A percentile compares a stretch with the other conserved stretches of the same genome.
These are phyloP conservation scores for Chrysina gloriosa DNA, from an alignment of 2,888 invertebrate genomes.

Conservation along the genomic window DNA sequence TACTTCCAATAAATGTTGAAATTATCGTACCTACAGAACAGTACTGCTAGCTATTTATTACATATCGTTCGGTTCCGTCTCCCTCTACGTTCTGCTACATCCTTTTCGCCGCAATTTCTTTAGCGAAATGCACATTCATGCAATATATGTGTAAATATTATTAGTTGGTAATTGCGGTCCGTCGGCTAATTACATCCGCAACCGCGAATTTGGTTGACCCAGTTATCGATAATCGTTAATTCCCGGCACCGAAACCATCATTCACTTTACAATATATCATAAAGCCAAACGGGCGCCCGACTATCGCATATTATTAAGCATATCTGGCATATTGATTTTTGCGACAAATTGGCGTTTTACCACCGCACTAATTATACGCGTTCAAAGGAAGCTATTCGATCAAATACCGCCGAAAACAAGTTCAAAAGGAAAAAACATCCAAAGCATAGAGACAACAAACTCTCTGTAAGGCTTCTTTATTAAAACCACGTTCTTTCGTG, in stretches of 20 bases:
- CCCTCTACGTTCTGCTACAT: too few species aligned
- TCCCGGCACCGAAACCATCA: slow-evolving; percentile 9
- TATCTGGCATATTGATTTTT: not conserved
- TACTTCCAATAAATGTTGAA: too few species aligned
- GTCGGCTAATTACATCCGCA: not conserved
- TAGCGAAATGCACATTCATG: too few species aligned
- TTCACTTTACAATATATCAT: not conserved
- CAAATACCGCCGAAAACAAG: too few species aligned
- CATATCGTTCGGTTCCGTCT: too few species aligned
- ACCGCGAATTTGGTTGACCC: slow-evolving; percentile 14
- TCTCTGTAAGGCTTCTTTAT: not conserved
- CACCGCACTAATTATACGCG: not conserved
- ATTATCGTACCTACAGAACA: too few species aligned
- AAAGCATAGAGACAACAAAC: not conserved
- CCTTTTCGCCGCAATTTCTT: too few species aligned
- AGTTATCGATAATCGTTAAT: slow-evolving; percentile 22
- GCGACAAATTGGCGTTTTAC: not conserved
- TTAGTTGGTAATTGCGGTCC: not conserved
- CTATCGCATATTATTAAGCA: not conserved
- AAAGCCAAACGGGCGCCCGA: not conserved
- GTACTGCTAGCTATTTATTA: too few species aligned
- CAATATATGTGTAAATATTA: too few species aligned
- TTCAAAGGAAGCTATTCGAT: not conserved
- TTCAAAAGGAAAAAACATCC: not conserved
- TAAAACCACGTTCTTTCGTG: not conserved